Conservation (phyloP, 2,797 vertebrate species). For the Spinus olivaceus region DNA sequence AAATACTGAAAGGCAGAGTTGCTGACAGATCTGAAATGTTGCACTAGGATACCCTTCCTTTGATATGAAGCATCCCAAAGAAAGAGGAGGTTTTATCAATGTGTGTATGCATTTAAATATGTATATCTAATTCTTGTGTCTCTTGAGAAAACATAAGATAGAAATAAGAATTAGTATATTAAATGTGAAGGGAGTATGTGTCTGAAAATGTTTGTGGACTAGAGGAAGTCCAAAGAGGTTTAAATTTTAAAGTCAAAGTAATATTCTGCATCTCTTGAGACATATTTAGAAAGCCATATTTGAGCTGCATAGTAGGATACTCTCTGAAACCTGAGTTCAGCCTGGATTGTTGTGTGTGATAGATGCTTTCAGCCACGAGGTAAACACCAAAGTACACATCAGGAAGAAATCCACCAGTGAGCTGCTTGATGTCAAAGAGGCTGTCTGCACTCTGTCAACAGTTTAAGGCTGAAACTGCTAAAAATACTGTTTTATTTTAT, state of each 20-base stretch:
- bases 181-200: not conserved
- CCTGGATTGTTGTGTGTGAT: not conserved
- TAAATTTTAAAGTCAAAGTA: not conserved
- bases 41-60: not conserved
- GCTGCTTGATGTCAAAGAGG: not conserved
- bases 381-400: not conserved
- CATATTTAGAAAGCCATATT: not conserved
- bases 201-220: not conserved
- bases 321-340: not conserved
- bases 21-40: not conserved
- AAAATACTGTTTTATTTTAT: not conserved
- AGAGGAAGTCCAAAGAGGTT: not conserved
- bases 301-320: not conserved
- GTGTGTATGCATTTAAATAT: not conserved
- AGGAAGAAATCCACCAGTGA: not conserved
- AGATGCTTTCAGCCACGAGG: not conserved
- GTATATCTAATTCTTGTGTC: not conserved
- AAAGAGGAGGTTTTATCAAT: not conserved
- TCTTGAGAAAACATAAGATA: not conserved
- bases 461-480: slow-evolving; percentile 16
- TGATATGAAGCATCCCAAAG: not conserved
- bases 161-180: not conserved
- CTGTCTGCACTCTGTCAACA: slow-evolving; percentile 2
- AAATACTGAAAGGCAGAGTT: not conserved
- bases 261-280: not conserved